Percentiles rank a stretch among this genome's conserved stretches.
Evolutionary conservation across 53 echinoderm and acorn worm species (phyloP).

Genomic region (Crossaster papposus): DNA sequence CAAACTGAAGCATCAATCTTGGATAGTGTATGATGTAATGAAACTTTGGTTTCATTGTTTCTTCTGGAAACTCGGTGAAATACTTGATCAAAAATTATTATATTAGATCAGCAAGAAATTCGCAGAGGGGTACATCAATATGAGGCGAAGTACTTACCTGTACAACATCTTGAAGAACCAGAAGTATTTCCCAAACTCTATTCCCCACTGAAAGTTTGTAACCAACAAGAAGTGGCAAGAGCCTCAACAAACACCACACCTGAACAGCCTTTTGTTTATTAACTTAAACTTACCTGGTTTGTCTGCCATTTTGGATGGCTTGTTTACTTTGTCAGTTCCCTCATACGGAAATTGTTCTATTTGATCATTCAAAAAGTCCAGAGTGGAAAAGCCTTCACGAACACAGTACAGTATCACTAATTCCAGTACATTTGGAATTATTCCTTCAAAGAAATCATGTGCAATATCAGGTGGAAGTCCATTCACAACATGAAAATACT

Average conservation of each 20-base stretch:
- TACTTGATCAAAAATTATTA: slow-evolving; percentile 7
- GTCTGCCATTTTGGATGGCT: slow-evolving; percentile 31
- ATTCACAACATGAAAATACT: too few species aligned
- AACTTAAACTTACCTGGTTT: not conserved
- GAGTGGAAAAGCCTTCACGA: slow-evolving; percentile 41
- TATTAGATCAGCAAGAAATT: slow-evolving; percentile 42
- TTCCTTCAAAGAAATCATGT: slow-evolving; percentile 42
- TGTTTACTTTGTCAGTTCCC: slow-evolving; percentile 35
- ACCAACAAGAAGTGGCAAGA: slow-evolving; percentile 55
- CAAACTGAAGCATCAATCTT: slow-evolving; percentile 20
- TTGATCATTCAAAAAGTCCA: slow-evolving; percentile 41
- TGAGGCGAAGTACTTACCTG: slow-evolving; percentile 2
- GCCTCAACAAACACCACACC: slow-evolving; percentile 50
- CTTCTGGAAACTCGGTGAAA: slow-evolving; percentile 6
- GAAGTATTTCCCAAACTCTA: slow-evolving; percentile 21
- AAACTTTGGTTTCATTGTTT: slow-evolving; percentile 17
- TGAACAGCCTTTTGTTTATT: slow-evolving; percentile 38
- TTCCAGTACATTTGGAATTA: slow-evolving; percentile 49
- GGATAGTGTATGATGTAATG: slow-evolving; percentile 50
- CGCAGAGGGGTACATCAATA: not conserved
- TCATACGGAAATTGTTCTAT: slow-evolving; percentile 44
- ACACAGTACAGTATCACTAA: slow-evolving; percentile 46
- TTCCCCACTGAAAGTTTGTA: slow-evolving; percentile 19
- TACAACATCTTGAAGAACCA: slow-evolving; percentile 33
- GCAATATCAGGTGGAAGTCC: too few species aligned